phyloP scores from a whole-genome alignment of 2,797 vertebrate genomes.

The Poecile montanus region DNA sequence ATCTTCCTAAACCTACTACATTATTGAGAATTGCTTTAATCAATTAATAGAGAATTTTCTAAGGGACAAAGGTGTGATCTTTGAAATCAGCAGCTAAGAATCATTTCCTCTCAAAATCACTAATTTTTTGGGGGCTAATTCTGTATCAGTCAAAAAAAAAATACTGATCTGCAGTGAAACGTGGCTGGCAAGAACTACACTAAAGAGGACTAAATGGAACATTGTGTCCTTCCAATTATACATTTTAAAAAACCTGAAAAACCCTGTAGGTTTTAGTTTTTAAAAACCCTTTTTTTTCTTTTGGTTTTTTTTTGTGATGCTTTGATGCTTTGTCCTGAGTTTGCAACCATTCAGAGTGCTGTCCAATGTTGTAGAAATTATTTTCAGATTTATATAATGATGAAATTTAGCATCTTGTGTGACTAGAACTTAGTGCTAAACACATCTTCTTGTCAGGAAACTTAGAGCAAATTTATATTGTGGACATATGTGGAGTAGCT shows the following conservation, averaged over 20 bases:
- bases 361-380: background rate
- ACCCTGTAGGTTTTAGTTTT: background rate
- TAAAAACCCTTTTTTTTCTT: rapidly evolving
- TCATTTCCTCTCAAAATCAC: background rate
- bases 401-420: background rate
- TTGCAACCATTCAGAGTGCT: background rate
- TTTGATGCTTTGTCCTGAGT: background rate
- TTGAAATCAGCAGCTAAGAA: background rate
- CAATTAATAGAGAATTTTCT: background rate
- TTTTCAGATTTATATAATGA: background rate
- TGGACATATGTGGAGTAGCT: constrained; percentile 41
- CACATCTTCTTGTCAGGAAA: constrained; percentile 10
- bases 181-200: background rate
- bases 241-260: too few relatives aligned
- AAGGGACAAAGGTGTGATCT: background rate
- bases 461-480: constrained; percentile 33
- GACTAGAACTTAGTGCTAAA: background rate
- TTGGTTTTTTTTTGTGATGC: background rate
- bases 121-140: background rate
- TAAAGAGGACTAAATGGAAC: background rate
- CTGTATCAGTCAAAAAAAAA: background rate
- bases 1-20: background rate
- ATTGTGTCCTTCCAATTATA: background rate
- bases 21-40: background rate
- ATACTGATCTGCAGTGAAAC: background rate